Evolutionary conservation across 1,140 invertebrate species (phyloP).

Genomic region (Temnothorax nylanderi): DNA sequence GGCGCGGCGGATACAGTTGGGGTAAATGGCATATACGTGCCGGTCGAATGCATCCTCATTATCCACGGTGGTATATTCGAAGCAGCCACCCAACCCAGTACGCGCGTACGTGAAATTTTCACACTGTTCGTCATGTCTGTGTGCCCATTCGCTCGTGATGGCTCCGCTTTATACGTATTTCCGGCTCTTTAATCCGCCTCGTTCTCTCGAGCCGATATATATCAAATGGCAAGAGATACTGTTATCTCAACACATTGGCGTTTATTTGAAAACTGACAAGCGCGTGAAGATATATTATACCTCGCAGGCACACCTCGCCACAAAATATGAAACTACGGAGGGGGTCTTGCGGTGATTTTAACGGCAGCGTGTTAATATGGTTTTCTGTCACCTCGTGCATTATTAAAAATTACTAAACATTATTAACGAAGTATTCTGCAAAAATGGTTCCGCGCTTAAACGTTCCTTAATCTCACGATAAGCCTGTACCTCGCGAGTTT

Average conservation of each 20-base stretch:
- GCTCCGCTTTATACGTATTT: constrained; percentile 33
- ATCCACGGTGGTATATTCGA: constrained; percentile 65
- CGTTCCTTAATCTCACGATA: constrained; percentile 21
- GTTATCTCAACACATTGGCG: constrained; percentile 34
- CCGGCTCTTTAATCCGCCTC: constrained; percentile 54
- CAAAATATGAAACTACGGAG: not conserved
- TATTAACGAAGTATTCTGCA: constrained; percentile 9
- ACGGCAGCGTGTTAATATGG: not conserved
- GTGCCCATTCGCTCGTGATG: constrained; percentile 49
- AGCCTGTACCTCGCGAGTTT: not conserved
- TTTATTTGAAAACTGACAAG: constrained; percentile 24
- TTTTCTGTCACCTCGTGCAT: not conserved
- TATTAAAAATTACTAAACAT: constrained; percentile 8
- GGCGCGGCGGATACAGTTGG: constrained; percentile 56
- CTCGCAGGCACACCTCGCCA: not conserved
- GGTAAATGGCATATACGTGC: constrained; percentile 58
- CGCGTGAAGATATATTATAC: not conserved
- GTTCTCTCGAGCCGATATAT: constrained; percentile 11
- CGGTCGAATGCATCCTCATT: constrained; percentile 73
- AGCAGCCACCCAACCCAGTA: constrained; percentile 59
- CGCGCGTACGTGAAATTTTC: constrained; percentile 72
- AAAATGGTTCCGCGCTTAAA: not conserved
- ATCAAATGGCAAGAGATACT: constrained; percentile 10
- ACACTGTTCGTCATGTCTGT: constrained; percentile 40
- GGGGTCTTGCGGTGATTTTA: not conserved